These are phyloP conservation scores for Steinernema feltiae DNA, from an alignment of 1,140 invertebrate genomes.

Conservation along the genomic window DNA sequence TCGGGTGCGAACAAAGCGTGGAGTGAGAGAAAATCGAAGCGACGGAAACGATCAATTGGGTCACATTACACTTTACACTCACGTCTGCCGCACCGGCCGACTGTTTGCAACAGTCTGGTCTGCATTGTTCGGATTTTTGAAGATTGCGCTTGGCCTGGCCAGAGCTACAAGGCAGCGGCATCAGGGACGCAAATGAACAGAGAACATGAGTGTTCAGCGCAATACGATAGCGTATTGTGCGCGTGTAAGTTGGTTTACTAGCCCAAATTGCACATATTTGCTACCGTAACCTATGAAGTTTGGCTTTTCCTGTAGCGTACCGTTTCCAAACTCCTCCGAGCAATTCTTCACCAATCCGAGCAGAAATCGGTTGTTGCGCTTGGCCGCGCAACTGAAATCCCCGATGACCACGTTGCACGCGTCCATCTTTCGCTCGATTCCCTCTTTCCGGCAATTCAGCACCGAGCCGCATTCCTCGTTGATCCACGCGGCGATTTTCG, in stretches of 20 bases:
- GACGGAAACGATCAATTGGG: not conserved
- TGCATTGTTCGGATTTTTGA: not conserved
- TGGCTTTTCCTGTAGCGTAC: not conserved
- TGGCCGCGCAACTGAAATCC: not conserved
- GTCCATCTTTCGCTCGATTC: not conserved
- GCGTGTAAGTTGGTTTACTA: not conserved
- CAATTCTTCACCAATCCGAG: not conserved
- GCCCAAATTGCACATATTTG: not conserved
- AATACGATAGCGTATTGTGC: not conserved
- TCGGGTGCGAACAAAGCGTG: too few species aligned
- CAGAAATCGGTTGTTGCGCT: not conserved
- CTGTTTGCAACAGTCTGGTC: not conserved
- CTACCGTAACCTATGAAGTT: not conserved
- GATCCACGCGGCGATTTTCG: not conserved
- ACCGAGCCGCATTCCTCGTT: slow-evolving; percentile 6
- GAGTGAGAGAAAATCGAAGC: not conserved
- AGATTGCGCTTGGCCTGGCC: too few species aligned
- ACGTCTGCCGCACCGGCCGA: not conserved
- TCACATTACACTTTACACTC: not conserved
- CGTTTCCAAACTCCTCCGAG: not conserved
- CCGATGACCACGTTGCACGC: not conserved
- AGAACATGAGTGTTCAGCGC: too few species aligned
- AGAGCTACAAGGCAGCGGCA: too few species aligned
- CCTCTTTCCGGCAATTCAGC: not conserved
- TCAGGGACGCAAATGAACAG: too few species aligned